Evolutionary conservation across 2,797 vertebrate species (phyloP).

Genomic region (Glossophaga mutica): DNA sequence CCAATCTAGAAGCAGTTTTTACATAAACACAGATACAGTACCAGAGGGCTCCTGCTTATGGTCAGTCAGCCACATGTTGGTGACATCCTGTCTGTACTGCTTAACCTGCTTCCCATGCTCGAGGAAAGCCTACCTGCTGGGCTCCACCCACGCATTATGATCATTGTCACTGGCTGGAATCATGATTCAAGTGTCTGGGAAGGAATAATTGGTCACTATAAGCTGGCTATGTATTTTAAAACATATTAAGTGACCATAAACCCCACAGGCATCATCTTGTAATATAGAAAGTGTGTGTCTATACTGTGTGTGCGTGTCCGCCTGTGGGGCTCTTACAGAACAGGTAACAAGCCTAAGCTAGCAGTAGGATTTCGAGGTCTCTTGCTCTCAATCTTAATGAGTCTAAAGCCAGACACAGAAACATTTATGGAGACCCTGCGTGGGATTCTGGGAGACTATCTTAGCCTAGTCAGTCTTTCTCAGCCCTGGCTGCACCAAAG

Average conservation of each 20-base stretch:
- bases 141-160: neutral
- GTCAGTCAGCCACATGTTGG: neutral
- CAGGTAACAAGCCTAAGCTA: neutral
- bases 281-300: neutral
- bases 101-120: neutral
- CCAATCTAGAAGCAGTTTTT: neutral
- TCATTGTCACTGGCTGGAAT: neutral
- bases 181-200: neutral
- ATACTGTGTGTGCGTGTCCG: neutral
- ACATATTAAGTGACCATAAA: neutral
- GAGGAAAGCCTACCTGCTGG: neutral
- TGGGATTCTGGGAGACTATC: neutral
- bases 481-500: neutral
- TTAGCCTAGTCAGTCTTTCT: neutral
- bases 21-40: neutral
- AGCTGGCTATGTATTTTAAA: neutral
- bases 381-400: neutral
- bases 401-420: slow-evolving; percentile 7
- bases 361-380: neutral
- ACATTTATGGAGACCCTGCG: neutral
- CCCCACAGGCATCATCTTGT: slow-evolving; percentile 10
- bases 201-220: neutral
- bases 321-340: neutral
- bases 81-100: neutral
- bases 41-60: neutral